Percentiles rank a stretch among this genome's conserved stretches.
phyloP scores from a whole-genome alignment of 2,888 invertebrate genomes.

The Polymixis lichenea region DNA sequence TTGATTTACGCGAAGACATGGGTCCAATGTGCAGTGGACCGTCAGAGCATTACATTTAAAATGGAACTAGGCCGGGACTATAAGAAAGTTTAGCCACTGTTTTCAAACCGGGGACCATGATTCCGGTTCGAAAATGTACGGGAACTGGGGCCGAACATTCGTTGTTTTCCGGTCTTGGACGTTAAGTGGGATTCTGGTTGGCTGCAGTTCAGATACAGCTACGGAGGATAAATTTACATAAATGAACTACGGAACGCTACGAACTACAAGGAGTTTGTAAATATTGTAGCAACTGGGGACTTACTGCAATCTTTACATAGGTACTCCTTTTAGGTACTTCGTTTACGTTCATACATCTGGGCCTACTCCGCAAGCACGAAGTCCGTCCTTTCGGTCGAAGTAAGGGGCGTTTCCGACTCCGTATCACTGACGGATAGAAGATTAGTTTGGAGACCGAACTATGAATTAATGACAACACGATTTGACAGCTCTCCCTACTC shows the following conservation, averaged over 20 bases:
- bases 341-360: neutral
- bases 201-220: constrained; percentile 5
- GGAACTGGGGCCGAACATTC: neutral
- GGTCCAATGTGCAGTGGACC: neutral
- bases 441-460: too few species aligned
- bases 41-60: constrained; percentile 12
- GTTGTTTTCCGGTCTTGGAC: constrained; percentile 14
- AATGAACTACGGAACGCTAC: neutral
- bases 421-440: too few species aligned
- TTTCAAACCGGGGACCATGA: constrained; percentile 9
- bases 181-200: neutral
- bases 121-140: constrained; percentile 30
- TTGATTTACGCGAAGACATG: constrained; percentile 9
- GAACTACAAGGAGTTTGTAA: too few species aligned
- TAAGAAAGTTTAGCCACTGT: neutral
- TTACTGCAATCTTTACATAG: too few species aligned
- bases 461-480: too few species aligned
- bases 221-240: neutral
- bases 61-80: constrained; percentile 6
- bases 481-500: too few species aligned
- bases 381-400: too few species aligned
- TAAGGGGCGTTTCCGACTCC: too few species aligned
- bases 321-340: too few species aligned
- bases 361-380: too few species aligned
- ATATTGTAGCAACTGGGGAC: too few species aligned